A percentile compares a stretch with the other conserved stretches of the same genome.
phyloP scores from a whole-genome alignment of 2,113 vertebrate genomes.

The Periophthalmodon schlosseri region DNA sequence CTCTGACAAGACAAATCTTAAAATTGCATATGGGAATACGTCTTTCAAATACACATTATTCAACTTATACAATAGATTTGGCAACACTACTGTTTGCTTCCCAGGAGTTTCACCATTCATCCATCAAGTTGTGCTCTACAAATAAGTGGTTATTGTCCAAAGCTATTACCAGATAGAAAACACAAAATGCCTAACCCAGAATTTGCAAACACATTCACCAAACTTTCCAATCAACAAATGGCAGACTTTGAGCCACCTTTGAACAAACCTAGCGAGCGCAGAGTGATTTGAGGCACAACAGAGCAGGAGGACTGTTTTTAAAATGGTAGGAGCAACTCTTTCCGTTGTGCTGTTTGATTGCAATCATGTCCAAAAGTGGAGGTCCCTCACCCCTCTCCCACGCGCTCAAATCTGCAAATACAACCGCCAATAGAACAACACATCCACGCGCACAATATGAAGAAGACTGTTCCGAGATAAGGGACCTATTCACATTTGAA shows the following conservation, averaged over 20 bases:
- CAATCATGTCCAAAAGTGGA: slow-evolving; percentile 44
- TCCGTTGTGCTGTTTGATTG: slow-evolving; percentile 34
- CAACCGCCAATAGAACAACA: not conserved
- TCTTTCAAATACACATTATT: not conserved
- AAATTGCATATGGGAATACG: not conserved
- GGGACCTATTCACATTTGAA: not conserved
- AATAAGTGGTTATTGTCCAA: not conserved
- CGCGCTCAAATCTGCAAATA: slow-evolving; percentile 13
- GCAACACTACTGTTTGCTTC: not conserved
- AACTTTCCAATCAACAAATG: slow-evolving; percentile 1
- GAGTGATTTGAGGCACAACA: not conserved
- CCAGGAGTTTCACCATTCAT: not conserved
- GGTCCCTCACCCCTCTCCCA: slow-evolving; percentile 30
- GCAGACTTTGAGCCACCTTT: not conserved
- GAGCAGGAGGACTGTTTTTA: not conserved
- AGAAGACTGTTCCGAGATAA: not conserved
- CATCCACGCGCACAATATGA: not conserved
- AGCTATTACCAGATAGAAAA: not conserved
- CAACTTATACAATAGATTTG: not conserved
- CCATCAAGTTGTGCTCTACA: not conserved
- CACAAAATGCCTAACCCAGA: not conserved
- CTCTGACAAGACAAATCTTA: not conserved
- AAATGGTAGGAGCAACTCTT: not conserved
- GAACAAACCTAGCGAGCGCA: not conserved
- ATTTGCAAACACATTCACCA: not conserved